Evolutionary conservation across 2,888 invertebrate species (phyloP).

Genomic region (Tryphoninae sp.): DNA sequence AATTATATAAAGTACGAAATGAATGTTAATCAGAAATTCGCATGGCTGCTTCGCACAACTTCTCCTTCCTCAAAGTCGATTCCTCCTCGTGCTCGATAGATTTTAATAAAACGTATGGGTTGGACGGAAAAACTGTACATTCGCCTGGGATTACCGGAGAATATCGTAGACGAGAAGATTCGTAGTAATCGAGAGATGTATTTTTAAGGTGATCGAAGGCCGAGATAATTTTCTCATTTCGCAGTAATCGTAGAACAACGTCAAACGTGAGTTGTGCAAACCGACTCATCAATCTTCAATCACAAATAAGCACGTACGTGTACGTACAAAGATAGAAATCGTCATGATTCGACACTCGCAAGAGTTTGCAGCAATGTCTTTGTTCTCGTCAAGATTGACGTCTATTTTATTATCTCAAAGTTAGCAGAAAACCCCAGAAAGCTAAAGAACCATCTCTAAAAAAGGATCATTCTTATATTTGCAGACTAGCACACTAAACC

Average conservation of each 20-base stretch:
- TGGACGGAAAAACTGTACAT: background rate
- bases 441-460: too few species aligned
- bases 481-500: too few species aligned
- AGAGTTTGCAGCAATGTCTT: too few species aligned
- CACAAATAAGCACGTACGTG: background rate
- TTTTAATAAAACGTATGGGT: conserved; percentile 10
- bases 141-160: background rate
- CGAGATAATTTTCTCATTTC: conserved; percentile 1
- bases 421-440: too few species aligned
- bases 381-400: too few species aligned
- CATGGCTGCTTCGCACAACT: background rate
- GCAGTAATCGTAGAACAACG: background rate
- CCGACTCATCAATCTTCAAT: conserved; percentile 1
- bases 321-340: background rate
- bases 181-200: background rate
- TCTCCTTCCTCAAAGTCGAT: background rate
- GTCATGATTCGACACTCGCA: too few species aligned
- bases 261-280: background rate
- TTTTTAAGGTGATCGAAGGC: conserved; percentile 26
- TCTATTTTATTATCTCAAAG: too few species aligned
- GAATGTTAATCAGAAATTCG: conserved; percentile 9
- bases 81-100: background rate
- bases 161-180: background rate
- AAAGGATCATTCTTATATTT: too few species aligned
- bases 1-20: background rate